Base-by-base conservation (phyloP, 2,113 vertebrate species). In the Vulpes lagopus region DNA sequence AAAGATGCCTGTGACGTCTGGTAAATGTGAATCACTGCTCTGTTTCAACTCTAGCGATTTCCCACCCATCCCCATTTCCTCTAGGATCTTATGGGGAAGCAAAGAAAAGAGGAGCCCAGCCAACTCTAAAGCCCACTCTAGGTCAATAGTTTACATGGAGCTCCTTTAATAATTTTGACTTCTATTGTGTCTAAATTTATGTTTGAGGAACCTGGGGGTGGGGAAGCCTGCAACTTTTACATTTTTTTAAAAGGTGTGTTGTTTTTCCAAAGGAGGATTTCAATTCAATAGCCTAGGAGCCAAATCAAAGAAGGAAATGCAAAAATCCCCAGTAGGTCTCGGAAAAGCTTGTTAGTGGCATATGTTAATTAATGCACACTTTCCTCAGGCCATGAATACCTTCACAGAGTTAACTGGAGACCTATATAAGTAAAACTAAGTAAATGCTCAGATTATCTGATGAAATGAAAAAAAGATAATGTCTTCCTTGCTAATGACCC, bases 131-230 rank as follows among this genome's bases (percentile, higher is more conserved):
- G 94, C 80, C 87, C 80, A 88, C 88, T 85, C 79, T 22, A 76
- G 62, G 94, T 81, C 94, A 94, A 65, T 0, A 55, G 82, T 95
- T 30, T 96, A 22, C 51, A 74, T 51, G 43, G 19, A 81, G 69
- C 53, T 78, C 83, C 84, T 73, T 97, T 84, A 92, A 65, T 84
- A 78, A 96, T 57, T 80, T 20, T 76, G 64, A 87, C 5, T 95
- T 67, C 94, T 78, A 76, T 80, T 97, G 95, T 97, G 87, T 97
- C 94, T 98, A 96, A 95, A 96, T 94, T 95, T 93, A 97, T 78
- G 69, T 92, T 27, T 94, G 74, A 96, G 92, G 92, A 98, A 94
- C 90, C 57, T n/a, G 20, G 80, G 53, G 80, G 12, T 62, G 79
- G 89, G 1, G 65, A 90, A 94, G 92, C 53, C 53, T 76, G 92